phyloP scores from a whole-genome alignment of 2,797 vertebrate genomes.

The Acipenser oxyrinchus region DNA sequence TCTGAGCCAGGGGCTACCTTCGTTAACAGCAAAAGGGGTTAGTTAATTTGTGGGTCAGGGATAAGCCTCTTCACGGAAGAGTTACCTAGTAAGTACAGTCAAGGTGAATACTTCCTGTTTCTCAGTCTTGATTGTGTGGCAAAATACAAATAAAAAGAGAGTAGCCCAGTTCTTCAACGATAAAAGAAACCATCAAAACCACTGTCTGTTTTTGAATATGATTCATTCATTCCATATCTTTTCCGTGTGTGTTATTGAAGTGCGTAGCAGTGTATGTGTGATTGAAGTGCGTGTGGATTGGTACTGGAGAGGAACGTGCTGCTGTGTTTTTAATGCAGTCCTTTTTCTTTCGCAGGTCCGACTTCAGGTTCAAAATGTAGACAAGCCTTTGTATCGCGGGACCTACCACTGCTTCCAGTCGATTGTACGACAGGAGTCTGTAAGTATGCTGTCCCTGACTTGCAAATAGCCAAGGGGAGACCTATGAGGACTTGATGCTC shows the following conservation, averaged over 20 bases:
- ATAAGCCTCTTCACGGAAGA: constrained; percentile 82
- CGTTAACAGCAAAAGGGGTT: constrained; percentile 80
- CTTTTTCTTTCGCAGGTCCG: constrained; percentile 68
- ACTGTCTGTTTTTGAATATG: neutral
- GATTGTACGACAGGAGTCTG: constrained; percentile 86
- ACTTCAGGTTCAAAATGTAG: constrained; percentile 85
- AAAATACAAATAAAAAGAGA: constrained; percentile 19
- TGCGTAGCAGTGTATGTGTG: constrained; percentile 8
- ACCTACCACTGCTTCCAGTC: constrained; percentile 92
- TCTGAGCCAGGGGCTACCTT: constrained; percentile 74
- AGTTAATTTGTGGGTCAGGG: constrained; percentile 89
- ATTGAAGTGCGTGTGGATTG: neutral
- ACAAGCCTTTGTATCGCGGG: constrained; percentile 85
- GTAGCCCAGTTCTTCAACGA: too few species aligned
- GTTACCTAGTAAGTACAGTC: constrained; percentile 90
- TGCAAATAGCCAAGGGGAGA: neutral
- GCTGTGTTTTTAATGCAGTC: neutral
- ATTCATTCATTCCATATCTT: neutral
- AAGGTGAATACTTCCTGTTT: constrained; percentile 71
- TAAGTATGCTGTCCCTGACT: constrained; percentile 48
- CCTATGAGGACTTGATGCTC: neutral
- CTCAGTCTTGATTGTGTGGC: constrained; percentile 52
- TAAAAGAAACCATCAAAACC: too few species aligned
- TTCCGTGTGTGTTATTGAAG: constrained; percentile 5
- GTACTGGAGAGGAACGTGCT: too few species aligned